Evolutionary conservation across 2,113 vertebrate genomes (phyloP).

Genomic region (Gopherus flavomarginatus): DNA sequence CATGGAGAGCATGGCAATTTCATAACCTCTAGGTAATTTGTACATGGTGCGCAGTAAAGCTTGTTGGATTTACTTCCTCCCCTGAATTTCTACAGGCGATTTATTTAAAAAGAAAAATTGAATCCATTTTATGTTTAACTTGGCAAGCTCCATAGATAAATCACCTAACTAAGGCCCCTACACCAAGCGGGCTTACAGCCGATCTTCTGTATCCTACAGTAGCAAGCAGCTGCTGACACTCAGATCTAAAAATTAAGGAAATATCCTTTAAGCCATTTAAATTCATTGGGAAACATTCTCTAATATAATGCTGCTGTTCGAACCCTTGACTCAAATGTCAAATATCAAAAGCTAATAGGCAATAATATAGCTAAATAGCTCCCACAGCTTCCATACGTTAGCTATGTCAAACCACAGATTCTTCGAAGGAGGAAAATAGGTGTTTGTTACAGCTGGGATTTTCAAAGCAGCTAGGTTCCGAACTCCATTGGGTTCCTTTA

Average conservation of each 20-base stretch:
- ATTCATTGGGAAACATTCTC: background rate
- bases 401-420: background rate
- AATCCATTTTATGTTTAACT: background rate
- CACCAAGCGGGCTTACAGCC: background rate
- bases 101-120: background rate
- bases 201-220: background rate
- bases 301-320: background rate
- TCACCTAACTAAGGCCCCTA: background rate
- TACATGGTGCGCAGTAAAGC: background rate
- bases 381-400: background rate
- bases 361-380: background rate
- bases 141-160: too few relatives aligned
- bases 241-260: background rate
- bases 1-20: background rate
- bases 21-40: background rate
- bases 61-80: background rate
- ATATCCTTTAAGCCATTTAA: background rate
- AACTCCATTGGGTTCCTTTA: background rate
- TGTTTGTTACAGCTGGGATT: background rate
- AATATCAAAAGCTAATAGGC: background rate
- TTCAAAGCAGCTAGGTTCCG: background rate
- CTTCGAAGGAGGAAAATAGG: background rate
- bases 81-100: background rate
- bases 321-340: background rate
- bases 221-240: background rate